These are phyloP conservation scores for Osedax frankpressi DNA, from an alignment of 2,888 invertebrate genomes.

Conservation along the genomic window DNA sequence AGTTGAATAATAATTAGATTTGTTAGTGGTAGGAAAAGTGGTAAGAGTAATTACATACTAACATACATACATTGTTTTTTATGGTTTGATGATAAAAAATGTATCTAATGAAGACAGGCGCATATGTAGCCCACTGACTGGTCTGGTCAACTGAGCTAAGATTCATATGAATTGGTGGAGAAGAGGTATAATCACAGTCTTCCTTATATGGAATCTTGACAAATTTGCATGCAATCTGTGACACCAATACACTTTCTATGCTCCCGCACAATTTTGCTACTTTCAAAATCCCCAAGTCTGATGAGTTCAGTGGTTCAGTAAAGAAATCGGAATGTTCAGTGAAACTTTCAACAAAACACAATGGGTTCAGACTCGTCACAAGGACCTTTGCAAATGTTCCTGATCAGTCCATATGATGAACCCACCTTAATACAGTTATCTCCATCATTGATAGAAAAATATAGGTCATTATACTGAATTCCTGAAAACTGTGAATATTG, in stretches of 20 bases:
- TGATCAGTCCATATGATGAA: not conserved
- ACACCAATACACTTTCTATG: not conserved
- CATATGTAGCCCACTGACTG: no score
- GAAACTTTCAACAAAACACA: not conserved
- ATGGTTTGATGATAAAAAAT: no score
- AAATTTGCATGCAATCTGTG: not conserved
- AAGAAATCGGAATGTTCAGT: not conserved
- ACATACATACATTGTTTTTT: no score
- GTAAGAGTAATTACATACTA: no score
- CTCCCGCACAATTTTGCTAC: not conserved
- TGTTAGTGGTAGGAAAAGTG: no score
- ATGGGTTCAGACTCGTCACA: not conserved
- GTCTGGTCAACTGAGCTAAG: no score
- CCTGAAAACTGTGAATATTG: not conserved
- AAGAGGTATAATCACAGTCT: not conserved
- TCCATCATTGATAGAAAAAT: not conserved
- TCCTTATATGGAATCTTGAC: not conserved
- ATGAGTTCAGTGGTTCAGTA: not conserved
- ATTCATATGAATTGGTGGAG: not conserved
- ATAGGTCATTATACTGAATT: not conserved
- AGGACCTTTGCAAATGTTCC: not conserved
- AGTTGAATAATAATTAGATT: no score
- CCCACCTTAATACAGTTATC: not conserved
- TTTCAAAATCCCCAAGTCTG: not conserved
- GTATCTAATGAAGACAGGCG: no score